Conservation (phyloP, 2,113 vertebrate species). For the Origma solitaria region DNA sequence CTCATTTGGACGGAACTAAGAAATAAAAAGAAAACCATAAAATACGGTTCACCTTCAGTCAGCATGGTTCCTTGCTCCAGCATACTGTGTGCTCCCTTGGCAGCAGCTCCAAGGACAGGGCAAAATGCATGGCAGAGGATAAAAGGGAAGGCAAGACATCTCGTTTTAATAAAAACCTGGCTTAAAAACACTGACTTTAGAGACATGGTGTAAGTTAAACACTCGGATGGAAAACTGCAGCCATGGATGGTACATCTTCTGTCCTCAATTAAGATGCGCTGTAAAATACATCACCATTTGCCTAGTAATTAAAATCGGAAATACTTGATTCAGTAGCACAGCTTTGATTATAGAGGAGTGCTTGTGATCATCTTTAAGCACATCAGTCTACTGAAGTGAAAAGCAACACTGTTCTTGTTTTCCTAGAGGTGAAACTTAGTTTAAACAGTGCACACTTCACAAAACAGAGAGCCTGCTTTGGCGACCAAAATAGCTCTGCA, state of each 20-base stretch:
- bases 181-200: not conserved
- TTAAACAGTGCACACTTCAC: not conserved
- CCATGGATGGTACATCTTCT: not conserved
- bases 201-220: not conserved
- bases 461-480: not conserved
- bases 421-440: not conserved
- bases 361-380: not conserved
- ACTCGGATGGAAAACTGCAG: not conserved
- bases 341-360: not conserved
- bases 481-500: conserved; percentile 13
- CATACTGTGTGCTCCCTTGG: not conserved
- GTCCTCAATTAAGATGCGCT: not conserved
- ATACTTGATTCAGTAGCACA: not conserved
- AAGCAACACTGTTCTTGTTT: not conserved
- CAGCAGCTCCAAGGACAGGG: not conserved
- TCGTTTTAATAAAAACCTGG: not conserved
- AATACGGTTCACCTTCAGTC: not conserved
- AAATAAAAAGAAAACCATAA: not conserved
- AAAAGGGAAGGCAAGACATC: not conserved
- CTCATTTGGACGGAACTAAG: not conserved
- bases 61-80: not conserved
- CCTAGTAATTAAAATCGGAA: not conserved
- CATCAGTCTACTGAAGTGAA: not conserved
- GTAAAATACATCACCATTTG: not conserved
- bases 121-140: not conserved